Conservation (phyloP, 2,113 vertebrate species). For the Catharus fuscescens region DNA sequence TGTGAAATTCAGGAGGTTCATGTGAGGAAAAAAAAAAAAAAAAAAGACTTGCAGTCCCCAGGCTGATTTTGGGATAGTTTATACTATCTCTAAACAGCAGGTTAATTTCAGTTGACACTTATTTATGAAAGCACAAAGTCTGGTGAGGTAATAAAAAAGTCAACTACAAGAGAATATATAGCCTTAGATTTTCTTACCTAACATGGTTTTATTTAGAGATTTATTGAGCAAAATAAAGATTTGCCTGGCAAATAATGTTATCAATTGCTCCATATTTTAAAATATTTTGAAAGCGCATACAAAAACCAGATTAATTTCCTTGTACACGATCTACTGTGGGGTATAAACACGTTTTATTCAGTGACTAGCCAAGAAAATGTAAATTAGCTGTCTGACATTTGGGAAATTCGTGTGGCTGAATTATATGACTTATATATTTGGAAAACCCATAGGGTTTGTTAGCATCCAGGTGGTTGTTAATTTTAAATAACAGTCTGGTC, state of each 20-base stretch:
- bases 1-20: background rate
- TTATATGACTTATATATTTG: slow-evolving; percentile 39
- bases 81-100: slow-evolving; percentile 67
- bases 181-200: slow-evolving; percentile 33
- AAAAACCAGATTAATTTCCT: slow-evolving; percentile 57
- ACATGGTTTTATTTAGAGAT: slow-evolving; percentile 53
- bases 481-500: background rate
- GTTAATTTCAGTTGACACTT: slow-evolving; percentile 68
- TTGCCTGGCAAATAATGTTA: slow-evolving; percentile 63
- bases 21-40: background rate
- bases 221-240: slow-evolving; percentile 59
- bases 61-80: slow-evolving; percentile 41
- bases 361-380: slow-evolving; percentile 42
- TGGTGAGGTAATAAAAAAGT: slow-evolving; percentile 70
- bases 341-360: slow-evolving; percentile 51
- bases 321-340: slow-evolving; percentile 27
- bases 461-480: slow-evolving; percentile 13
- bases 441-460: background rate
- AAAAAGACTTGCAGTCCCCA: background rate
- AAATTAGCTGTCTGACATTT: slow-evolving; percentile 49
- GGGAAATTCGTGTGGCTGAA: slow-evolving; percentile 33
- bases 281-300: slow-evolving; percentile 49
- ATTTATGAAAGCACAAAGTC: slow-evolving; percentile 70
- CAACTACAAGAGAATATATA: slow-evolving; percentile 54
- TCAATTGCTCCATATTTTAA: slow-evolving; percentile 67